Evolutionary conservation across 2,797 vertebrate genomes (phyloP), one percentile per base, ranked within the genome.

Genomic region (Xyrichtys novacula): DNA sequence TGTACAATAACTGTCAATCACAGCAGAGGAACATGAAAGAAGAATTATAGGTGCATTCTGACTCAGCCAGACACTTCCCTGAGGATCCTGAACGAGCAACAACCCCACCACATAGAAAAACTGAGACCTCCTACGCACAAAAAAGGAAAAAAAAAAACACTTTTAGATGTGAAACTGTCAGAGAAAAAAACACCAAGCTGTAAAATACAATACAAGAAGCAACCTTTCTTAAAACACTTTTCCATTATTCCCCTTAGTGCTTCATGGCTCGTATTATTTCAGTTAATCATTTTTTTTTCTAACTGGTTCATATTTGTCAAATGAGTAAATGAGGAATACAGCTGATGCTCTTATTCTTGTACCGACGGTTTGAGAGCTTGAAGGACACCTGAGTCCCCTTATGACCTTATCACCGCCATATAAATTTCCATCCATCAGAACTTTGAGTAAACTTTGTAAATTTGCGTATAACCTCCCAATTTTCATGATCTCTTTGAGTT

Each of bases 1-100:
- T 71, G 62, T 29, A 56, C 78, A 81, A 67, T 44, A 71, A 63
- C 83, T 88, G 84, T 84, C 89, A 85, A 83, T 87, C 88, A 83
- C 59, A 42, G 66, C 32, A 34, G 44, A 65, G 63, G 50, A 69
- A 84, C 75, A 78, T 76, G 71, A 85, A 80, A 75, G 71, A 66
- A 70, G 84, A 87, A 62, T 84, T 87, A 87, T 57, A 48, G 81
- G 73, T 77, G 69, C 73, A 65, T 58, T 84, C 64, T 74, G 73
- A 82, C 78, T 78, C 71, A 85, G 73, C 28, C 69, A 71, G 78
- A 79, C 64, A 80, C 71, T 17, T 77, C 84, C 69, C 85, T 0
- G 53, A 84, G 78, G 82, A 87, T 53, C 53, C 44, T 43, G 55
- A 54, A 71, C 7, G 71, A 54, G 80, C 79, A 85, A 76, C 65